Evolutionary conservation across 2,113 vertebrate genomes (phyloP).

Genomic region (Lynx canadensis): DNA sequence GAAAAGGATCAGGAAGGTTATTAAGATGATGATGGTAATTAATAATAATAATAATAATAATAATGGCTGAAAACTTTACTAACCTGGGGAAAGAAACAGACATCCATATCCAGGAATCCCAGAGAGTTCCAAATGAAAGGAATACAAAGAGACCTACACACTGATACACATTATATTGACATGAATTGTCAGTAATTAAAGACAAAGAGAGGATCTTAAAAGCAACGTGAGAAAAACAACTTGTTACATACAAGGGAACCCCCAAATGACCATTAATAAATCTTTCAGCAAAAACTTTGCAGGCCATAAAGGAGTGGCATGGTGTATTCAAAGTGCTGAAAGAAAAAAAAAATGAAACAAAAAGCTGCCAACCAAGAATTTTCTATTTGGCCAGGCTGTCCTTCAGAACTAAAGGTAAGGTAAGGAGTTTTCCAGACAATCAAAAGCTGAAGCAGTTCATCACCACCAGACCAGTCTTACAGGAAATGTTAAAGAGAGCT

Average conservation of each 20-base stretch:
- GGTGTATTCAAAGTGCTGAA: background rate
- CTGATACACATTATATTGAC: background rate
- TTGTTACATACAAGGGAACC: background rate
- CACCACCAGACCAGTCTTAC: background rate
- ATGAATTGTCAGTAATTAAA: background rate
- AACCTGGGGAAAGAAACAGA: background rate
- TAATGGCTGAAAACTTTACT: background rate
- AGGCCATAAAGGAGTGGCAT: no score
- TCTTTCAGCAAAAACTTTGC: background rate
- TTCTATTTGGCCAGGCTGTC: background rate
- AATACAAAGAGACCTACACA: background rate
- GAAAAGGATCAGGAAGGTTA: background rate
- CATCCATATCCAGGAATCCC: background rate
- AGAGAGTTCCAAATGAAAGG: background rate
- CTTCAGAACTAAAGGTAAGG: background rate
- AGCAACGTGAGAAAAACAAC: background rate
- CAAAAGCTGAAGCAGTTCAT: background rate
- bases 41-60: background rate
- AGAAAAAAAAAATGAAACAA: background rate
- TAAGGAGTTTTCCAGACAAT: background rate
- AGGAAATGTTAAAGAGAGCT: background rate
- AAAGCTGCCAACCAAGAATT: background rate
- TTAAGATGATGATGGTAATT: background rate
- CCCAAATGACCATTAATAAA: background rate
- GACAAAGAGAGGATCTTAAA: background rate